Conservation (phyloP, 2,797 vertebrate species). For the Dipus sagitta region DNA sequence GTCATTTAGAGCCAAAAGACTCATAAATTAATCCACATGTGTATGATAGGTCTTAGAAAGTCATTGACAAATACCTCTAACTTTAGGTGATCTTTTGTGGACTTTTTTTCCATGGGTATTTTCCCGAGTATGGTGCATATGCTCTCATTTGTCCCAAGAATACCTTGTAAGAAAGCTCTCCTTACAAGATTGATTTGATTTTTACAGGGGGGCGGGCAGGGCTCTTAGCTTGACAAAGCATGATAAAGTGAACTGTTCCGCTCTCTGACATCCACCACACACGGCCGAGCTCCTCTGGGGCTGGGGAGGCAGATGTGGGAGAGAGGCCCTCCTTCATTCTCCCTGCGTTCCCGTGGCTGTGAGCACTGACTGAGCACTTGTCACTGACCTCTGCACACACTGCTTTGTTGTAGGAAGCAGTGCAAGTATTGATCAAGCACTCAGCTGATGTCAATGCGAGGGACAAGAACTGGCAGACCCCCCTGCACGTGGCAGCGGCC, state of each 20-base stretch:
- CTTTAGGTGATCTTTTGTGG: background rate
- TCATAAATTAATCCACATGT: background rate
- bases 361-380: background rate
- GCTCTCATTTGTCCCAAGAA: background rate
- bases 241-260: background rate
- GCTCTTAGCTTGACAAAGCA: background rate
- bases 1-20: background rate
- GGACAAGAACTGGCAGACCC: constrained; percentile 99
- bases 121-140: background rate
- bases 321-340: background rate
- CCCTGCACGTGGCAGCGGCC: constrained; percentile 95
- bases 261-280: background rate
- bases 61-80: no score
- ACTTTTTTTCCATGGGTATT: background rate
- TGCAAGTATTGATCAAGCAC: constrained; percentile 96
- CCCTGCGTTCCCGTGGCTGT: background rate
- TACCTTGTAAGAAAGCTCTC: background rate
- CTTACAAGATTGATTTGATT: constrained; percentile 2
- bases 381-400: constrained; percentile 35
- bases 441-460: constrained; percentile 97
- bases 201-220: background rate
- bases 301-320: background rate
- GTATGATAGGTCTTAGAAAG: background rate
- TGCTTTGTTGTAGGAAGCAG: constrained; percentile 91
- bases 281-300: background rate